These are phyloP conservation scores for Paradoxurus hermaphroditus DNA, from an alignment of 2,113 vertebrate genomes.

Conservation along the genomic window DNA sequence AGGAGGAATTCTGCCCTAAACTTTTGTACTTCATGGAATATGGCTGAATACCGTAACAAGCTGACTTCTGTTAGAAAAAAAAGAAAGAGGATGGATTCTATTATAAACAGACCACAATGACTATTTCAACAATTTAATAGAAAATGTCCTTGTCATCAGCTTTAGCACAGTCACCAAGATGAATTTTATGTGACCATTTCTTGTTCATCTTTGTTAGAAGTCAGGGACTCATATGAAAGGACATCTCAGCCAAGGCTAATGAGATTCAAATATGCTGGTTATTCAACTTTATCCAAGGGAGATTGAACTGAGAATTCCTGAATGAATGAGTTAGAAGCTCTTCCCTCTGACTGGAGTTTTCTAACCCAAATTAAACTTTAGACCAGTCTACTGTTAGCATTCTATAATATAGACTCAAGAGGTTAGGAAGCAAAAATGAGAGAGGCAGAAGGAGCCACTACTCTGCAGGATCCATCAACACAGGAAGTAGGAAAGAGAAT, in stretches of 20 bases:
- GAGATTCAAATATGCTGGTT: background rate
- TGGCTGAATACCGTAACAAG: background rate
- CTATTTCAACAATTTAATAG: background rate
- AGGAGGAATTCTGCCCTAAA: background rate
- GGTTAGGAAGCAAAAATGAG: background rate
- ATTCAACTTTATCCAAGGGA: conserved; percentile 6
- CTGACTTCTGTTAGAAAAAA: background rate
- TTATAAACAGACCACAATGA: background rate
- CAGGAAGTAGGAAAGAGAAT: background rate
- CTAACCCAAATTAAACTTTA: background rate
- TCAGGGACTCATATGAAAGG: background rate
- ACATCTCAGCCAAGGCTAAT: background rate
- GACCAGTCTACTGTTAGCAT: background rate
- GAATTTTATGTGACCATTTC: background rate
- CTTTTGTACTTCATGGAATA: background rate
- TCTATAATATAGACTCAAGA: background rate
- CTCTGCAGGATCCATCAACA: background rate
- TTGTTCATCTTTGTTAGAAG: background rate
- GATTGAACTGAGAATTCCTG: conserved; percentile 7
- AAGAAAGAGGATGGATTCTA: background rate
- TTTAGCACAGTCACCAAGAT: background rate
- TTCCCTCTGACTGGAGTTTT: background rate
- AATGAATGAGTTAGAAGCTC: background rate
- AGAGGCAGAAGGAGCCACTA: background rate
- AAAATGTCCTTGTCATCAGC: background rate